Evolutionary conservation across 2,888 invertebrate species (phyloP), one percentile per base, ranked within the genome.

Genomic region (Mechanitis messenoides): DNA sequence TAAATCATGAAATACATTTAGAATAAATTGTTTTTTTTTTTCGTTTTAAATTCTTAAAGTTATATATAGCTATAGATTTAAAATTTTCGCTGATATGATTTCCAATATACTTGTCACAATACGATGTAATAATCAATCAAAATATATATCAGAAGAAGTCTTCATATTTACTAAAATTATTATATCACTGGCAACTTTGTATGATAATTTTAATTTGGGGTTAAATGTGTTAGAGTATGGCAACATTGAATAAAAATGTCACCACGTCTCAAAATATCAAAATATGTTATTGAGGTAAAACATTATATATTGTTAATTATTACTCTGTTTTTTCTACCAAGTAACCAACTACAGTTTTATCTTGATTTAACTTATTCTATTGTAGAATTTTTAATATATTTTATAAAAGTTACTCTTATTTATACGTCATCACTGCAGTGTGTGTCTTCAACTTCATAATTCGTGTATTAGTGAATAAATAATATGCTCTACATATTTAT

Each of bases 231-330:
- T 3, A 53, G 45, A 58, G 46, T 20, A 35, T 68, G 68, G 61
- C 63, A 71, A 69, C 63, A 68, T 62, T 63, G 54, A 54, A 46
- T 67, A 74, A 91, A 90, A 85, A 94, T 94, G 94, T 92, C 93
- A 88, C 94, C 93, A 77, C 93, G 93, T 87, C 91, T 95, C 73
- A 93, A 92, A 91, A 93, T 95, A 87, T 92, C 94, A 69, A 92
- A 91, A 68, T 92, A 92, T 85, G 91, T 94, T 76, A 87, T 94
- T 71, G 92, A 94, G 92, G 95, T 94, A 91, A 91, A 68, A 87
- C 71, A 69, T 60, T 56, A 33, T 53, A 61, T 59, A 56, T 70
- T 45, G 56, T 66, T 62, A 55, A 57, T 61, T 50, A 53, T 65
- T 61, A 53, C 47, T 68, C 57, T 38, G 38, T 28, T 55, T 45